Percentiles rank a stretch among this genome's conserved stretches.
Evolutionary conservation across 2,113 vertebrate species (phyloP).

Genomic region (Psilopsiagon aymara): DNA sequence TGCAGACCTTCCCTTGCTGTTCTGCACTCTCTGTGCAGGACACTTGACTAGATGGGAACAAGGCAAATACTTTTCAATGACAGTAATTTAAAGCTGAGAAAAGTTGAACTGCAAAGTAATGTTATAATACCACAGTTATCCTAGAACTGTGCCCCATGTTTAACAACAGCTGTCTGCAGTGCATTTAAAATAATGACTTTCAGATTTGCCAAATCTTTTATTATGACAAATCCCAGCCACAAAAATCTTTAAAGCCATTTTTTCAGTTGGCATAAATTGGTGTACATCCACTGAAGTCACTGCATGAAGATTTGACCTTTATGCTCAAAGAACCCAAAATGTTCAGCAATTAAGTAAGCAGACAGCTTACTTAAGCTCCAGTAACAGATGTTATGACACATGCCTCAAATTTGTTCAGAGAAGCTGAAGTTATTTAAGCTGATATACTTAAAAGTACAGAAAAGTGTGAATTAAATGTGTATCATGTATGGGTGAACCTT

Average conservation of each 20-base stretch:
- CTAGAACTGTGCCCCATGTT: background rate
- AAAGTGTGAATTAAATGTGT: background rate
- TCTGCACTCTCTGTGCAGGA: background rate
- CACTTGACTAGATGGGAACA: background rate
- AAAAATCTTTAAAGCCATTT: background rate
- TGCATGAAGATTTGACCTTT: slow-evolving; percentile 16
- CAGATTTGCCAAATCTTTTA: slow-evolving; percentile 37
- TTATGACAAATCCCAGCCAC: slow-evolving; percentile 5
- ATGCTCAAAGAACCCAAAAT: background rate
- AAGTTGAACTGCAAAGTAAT: slow-evolving; percentile 29
- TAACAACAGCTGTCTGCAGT: slow-evolving; percentile 44
- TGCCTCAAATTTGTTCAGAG: background rate
- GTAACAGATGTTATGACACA: background rate
- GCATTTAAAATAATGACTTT: slow-evolving; percentile 51
- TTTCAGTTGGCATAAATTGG: slow-evolving; percentile 18
- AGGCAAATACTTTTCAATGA: background rate
- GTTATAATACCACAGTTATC: slow-evolving; percentile 13
- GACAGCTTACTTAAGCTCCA: background rate
- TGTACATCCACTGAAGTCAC: background rate
- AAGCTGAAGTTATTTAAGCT: background rate
- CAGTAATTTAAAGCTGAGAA: slow-evolving; percentile 7
- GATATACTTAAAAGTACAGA: background rate
- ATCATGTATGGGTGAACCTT: background rate
- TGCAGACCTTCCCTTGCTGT: background rate
- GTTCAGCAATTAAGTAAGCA: slow-evolving; percentile 25